Evolutionary conservation across 2,797 vertebrate genomes (phyloP).

Genomic region (Rhinophrynus dorsalis): DNA sequence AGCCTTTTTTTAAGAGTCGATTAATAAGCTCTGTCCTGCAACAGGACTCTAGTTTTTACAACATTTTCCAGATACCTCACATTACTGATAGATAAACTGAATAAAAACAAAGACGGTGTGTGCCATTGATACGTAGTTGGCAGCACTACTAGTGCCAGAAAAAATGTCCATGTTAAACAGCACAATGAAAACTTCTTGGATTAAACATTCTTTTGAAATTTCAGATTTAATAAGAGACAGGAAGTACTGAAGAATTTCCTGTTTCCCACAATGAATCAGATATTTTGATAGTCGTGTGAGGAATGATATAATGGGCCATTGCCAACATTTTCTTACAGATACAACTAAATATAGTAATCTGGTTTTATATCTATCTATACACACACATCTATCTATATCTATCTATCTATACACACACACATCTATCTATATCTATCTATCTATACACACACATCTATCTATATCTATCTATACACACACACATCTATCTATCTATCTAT

Average conservation of each 20-base stretch:
- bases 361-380: too few species aligned
- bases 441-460: too few species aligned
- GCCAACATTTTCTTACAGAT: background rate
- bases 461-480: too few species aligned
- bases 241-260: constrained; percentile 64
- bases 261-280: constrained; percentile 62
- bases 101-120: constrained; percentile 54
- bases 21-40: constrained; percentile 57
- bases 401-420: too few species aligned
- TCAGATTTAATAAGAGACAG: constrained; percentile 70
- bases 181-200: constrained; percentile 56
- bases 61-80: constrained; percentile 62
- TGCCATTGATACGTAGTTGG: constrained; percentile 59
- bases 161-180: constrained; percentile 66
- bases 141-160: constrained; percentile 63
- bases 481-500: too few species aligned
- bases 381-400: too few species aligned
- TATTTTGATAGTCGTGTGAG: constrained; percentile 71
- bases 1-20: constrained; percentile 59
- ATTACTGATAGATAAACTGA: constrained; percentile 62
- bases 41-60: constrained; percentile 60
- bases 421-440: too few species aligned
- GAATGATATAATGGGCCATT: constrained; percentile 58
- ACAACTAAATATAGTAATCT: too few species aligned
- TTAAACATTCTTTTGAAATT: constrained; percentile 71